Evolutionary conservation across 2,113 vertebrate species (phyloP), one percentile per base, ranked within the genome.

Genomic region (Jacana jacana): DNA sequence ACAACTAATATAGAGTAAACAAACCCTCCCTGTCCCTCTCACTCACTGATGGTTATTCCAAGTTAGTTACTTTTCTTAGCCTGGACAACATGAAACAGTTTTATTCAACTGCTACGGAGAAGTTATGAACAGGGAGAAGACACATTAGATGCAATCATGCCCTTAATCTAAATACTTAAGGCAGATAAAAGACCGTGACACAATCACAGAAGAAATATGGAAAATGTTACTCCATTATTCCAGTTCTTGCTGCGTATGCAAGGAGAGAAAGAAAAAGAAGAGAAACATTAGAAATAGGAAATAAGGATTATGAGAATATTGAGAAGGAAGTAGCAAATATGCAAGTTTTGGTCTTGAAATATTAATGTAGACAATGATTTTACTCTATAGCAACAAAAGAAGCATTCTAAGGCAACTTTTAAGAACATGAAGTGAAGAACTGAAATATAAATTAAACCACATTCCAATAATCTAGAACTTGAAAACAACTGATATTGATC

Each of bases 221-320:
- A 95, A 98, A 97, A 96, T 14, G 96, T 96, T 98, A 97, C 97
- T 98, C 97, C 91, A 35, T 95, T 98, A 98, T 93, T 99, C 99
- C 98, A 99, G 97, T 94, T 98, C 98, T 98, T 98, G 99, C 99
- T 99, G 99, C 98, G 98, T 98, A 98, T 97, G 97, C 97, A 97
- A 94, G 81, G 93, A 69, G 72, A 97, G 87, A 98, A 85, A 97
- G 95, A 98, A 94, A 98, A 97, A 97, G 83, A 84, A 91, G 96
- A 95, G 95, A 96, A 97, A 91, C 35, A 92, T 98, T 98, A 98
- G 97, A 97, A 96, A 83, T 58, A 57, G n/a, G 27, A 77, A 76
- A 69, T 81, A 89, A 89, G 77, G 49, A 83, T 75, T 48, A 92
- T 79, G 84, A 77, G 23, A 60, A 31, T 23, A 86, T 23, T 5